phyloP scores from a whole-genome alignment of 2,888 invertebrate species.

The Diachrysia chrysitis region DNA sequence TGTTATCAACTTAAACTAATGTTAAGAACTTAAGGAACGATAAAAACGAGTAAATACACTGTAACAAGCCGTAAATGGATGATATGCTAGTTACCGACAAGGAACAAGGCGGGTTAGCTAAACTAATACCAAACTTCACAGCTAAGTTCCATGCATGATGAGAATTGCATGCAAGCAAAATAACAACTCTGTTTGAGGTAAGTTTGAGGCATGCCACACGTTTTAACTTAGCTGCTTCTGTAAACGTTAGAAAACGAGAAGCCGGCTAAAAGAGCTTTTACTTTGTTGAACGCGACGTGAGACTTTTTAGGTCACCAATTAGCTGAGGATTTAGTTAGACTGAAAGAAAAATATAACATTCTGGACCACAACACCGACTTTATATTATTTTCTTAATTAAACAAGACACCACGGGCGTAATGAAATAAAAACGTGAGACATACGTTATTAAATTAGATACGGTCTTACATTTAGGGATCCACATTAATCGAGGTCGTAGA shows the following conservation, averaged over 20 bases:
- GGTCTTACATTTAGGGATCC: constrained; percentile 29
- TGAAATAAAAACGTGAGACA: constrained; percentile 7
- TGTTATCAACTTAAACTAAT: background rate
- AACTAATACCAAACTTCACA: constrained; percentile 30
- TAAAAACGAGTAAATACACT: background rate
- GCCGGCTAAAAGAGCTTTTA: constrained; percentile 30
- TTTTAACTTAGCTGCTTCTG: constrained; percentile 36
- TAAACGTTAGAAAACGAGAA: constrained; percentile 29
- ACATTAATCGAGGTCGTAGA: constrained; percentile 35
- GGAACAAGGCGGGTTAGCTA: constrained; percentile 32
- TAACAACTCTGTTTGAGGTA: constrained; percentile 36
- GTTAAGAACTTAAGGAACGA: no score
- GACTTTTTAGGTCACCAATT: constrained; percentile 31
- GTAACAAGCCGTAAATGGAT: constrained; percentile 31
- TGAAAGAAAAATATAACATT: background rate
- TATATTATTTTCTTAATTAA: background rate
- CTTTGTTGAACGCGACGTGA: constrained; percentile 21
- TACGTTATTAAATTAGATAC: constrained; percentile 19
- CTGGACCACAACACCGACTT: background rate
- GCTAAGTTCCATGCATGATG: constrained; percentile 47
- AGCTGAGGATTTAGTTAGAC: constrained; percentile 15
- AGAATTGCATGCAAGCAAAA: constrained; percentile 46
- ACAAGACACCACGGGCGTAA: background rate
- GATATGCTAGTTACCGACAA: constrained; percentile 46
- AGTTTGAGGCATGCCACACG: constrained; percentile 35